These are phyloP conservation scores for Eptatretus burgeri DNA, from an alignment of 2,113 vertebrate species.

Conservation along the genomic window DNA sequence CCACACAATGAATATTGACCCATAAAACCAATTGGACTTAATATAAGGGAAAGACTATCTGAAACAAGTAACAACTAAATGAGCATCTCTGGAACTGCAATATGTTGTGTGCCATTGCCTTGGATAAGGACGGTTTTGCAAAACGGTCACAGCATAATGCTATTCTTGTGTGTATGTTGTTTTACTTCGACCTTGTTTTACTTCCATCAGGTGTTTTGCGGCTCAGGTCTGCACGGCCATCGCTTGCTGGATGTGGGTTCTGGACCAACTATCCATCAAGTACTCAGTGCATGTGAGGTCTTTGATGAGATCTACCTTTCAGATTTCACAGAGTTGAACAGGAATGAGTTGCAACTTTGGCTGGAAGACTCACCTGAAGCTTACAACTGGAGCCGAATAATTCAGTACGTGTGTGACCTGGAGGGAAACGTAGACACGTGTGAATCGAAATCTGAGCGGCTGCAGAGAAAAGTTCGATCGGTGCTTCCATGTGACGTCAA, in stretches of 20 bases:
- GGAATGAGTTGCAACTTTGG: conserved; percentile 41
- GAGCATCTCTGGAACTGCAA: too few species aligned
- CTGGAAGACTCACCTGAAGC: conserved; percentile 18
- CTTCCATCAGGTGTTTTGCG: too few species aligned
- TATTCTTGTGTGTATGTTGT: too few species aligned
- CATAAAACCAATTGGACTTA: too few species aligned
- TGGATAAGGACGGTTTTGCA: too few species aligned
- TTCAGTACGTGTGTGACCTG: conserved; percentile 47
- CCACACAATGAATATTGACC: too few species aligned
- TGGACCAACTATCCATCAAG: conserved; percentile 73
- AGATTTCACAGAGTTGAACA: conserved; percentile 59
- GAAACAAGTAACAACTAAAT: too few species aligned
- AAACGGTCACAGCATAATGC: too few species aligned
- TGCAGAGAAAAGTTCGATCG: background rate
- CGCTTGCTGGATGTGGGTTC: conserved; percentile 55
- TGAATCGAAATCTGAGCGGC: background rate
- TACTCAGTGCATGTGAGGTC: conserved; percentile 55
- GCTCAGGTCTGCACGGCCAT: too few species aligned
- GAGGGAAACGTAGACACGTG: conserved; percentile 26
- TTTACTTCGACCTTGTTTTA: too few species aligned
- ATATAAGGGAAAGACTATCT: too few species aligned
- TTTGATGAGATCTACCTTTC: conserved; percentile 55
- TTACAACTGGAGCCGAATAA: conserved; percentile 53
- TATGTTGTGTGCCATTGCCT: too few species aligned
- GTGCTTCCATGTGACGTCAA: conserved; percentile 1